phyloP scores from a whole-genome alignment of 2,888 invertebrate species.

The Nomada lathburiana region DNA sequence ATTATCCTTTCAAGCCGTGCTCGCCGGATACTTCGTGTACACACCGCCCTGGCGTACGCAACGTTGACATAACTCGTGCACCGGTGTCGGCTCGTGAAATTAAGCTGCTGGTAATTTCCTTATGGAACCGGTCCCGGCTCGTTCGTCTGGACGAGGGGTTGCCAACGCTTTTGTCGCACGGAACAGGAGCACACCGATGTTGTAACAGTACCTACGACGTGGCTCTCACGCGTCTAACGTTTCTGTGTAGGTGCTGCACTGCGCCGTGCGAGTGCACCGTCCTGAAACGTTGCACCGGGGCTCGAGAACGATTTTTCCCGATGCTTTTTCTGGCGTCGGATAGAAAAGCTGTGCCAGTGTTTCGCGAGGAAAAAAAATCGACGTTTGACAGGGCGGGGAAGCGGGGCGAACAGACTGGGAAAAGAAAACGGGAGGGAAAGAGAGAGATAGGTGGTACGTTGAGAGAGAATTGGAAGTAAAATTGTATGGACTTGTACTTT shows the following conservation, averaged over 20 bases:
- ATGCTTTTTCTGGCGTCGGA: conserved; percentile 7
- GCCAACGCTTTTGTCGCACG: conserved; percentile 51
- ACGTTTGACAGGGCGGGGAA: neutral
- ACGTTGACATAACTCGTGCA: conserved; percentile 38
- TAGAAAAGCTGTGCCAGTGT: neutral
- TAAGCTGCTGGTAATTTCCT: conserved; percentile 59
- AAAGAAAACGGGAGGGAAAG: neutral
- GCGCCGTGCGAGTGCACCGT: conserved; percentile 34
- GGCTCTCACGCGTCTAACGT: conserved; percentile 65
- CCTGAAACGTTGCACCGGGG: conserved; percentile 30
- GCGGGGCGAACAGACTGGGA: neutral
- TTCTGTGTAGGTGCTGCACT: conserved; percentile 42
- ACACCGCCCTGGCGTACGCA: conserved; percentile 18
- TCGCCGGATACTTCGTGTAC: neutral
- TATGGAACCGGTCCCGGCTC: conserved; percentile 51
- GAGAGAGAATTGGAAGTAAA: neutral
- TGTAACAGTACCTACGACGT: conserved; percentile 55
- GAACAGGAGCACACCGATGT: conserved; percentile 43
- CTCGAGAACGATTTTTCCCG: conserved; percentile 23
- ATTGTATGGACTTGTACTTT: too few relatives aligned
- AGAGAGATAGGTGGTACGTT: too few relatives aligned
- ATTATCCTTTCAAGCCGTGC: neutral
- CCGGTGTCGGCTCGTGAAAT: conserved; percentile 47
- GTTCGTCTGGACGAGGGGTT: conserved; percentile 49
- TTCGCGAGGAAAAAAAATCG: conserved; percentile 7